These are phyloP conservation scores for Silurus aristotelis DNA, from an alignment of 2,797 vertebrate species.

Conservation along the genomic window DNA sequence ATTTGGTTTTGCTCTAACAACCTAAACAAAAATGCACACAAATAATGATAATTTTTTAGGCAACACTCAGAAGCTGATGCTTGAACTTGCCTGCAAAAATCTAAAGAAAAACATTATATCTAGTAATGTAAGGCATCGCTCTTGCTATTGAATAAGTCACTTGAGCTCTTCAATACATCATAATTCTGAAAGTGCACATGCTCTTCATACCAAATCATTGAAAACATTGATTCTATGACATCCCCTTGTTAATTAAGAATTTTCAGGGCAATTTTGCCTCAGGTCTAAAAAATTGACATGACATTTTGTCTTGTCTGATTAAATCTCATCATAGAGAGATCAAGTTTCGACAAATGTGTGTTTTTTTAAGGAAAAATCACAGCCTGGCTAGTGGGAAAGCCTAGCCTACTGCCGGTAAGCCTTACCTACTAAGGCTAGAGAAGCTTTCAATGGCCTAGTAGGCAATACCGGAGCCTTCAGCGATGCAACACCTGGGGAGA, in stretches of 20 bases:
- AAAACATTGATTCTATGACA: not conserved
- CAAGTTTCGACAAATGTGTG: too few relatives aligned
- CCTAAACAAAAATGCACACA: not conserved
- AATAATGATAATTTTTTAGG: not conserved
- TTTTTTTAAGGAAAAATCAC: too few relatives aligned
- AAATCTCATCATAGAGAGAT: too few relatives aligned
- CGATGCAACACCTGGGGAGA: too few relatives aligned
- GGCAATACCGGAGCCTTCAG: too few relatives aligned
- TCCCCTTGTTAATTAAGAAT: not conserved
- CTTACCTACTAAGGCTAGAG: too few relatives aligned
- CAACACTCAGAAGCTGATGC: not conserved
- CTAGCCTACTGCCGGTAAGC: too few relatives aligned
- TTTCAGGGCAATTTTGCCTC: conserved; percentile 14
- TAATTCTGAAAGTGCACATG: not conserved
- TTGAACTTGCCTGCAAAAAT: too few relatives aligned
- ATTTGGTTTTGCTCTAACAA: not conserved
- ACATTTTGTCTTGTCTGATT: conserved; percentile 45
- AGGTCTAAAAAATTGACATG: conserved; percentile 44
- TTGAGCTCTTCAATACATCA: not conserved
- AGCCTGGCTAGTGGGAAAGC: too few relatives aligned
- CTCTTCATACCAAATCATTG: not conserved
- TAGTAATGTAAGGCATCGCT: not conserved
- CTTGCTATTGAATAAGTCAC: not conserved
- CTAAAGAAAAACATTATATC: not conserved
- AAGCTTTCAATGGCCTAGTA: too few relatives aligned